A percentile compares a stretch with the other conserved stretches of the same genome.
Conservation (phyloP, 2,797 vertebrate species). For the Onychomys leucogaster region DNA sequence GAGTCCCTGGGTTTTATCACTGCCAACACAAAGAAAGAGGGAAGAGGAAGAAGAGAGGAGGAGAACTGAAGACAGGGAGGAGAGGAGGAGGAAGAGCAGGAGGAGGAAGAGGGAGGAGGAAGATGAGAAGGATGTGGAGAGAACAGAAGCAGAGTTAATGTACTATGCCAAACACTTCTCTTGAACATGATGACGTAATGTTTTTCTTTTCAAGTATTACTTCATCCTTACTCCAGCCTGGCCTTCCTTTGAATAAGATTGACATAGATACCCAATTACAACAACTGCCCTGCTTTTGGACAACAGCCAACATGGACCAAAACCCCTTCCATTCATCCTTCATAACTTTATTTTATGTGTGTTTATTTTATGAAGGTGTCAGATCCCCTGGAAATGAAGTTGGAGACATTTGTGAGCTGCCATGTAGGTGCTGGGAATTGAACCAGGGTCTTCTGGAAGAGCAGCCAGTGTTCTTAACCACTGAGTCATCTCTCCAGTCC, state of each 20-base stretch:
- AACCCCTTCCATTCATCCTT: not conserved
- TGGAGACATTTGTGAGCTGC: too few relatives aligned
- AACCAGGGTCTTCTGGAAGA: too few relatives aligned
- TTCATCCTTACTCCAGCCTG: not conserved
- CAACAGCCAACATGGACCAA: not conserved
- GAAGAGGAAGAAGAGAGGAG: not conserved
- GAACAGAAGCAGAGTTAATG: not conserved
- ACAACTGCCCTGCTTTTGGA: not conserved
- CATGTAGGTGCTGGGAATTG: too few relatives aligned
- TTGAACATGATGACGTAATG: not conserved
- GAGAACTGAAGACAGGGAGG: not conserved
- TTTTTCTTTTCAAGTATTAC: not conserved
- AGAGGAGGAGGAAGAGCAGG: too few relatives aligned
- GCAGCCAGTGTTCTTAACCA: too few relatives aligned
- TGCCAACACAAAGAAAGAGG: not conserved
- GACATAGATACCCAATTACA: not conserved
- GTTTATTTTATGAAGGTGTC: too few relatives aligned
- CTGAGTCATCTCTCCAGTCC: too few relatives aligned
- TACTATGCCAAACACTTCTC: not conserved
- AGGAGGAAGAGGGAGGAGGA: not conserved
- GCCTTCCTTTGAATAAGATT: not conserved
- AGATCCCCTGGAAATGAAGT: too few relatives aligned
- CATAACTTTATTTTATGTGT: not conserved
- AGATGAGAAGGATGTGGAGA: not conserved
- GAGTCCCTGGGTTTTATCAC: not conserved